Conservation (phyloP, 1,140 invertebrate genomes). For the Magallana angulata region DNA sequence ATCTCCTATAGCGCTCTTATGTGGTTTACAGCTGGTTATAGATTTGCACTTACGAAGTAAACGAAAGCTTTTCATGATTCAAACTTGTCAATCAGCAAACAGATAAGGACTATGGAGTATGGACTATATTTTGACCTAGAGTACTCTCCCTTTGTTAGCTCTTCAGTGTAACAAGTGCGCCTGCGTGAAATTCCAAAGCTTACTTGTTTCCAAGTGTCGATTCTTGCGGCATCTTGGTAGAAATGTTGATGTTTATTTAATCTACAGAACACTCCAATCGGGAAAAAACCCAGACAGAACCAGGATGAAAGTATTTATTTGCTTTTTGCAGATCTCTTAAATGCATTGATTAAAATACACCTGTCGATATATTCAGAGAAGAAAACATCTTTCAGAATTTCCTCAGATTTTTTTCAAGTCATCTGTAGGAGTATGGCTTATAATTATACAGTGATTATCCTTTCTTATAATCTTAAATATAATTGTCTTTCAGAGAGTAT, state of each 20-base stretch:
- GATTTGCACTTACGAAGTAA: not conserved
- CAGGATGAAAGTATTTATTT: not conserved
- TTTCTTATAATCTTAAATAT: no score
- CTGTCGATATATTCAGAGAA: no score
- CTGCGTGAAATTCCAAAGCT: conserved; percentile 36
- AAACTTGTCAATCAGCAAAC: not conserved
- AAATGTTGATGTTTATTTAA: no score
- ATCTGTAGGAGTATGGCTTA: no score
- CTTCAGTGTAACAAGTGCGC: not conserved
- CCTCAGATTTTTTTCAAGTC: not conserved
- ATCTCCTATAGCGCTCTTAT: not conserved
- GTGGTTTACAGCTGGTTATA: not conserved
- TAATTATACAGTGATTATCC: no score
- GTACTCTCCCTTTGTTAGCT: not conserved
- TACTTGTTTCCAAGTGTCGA: conserved; percentile 39
- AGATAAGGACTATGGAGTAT: not conserved
- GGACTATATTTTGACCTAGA: not conserved
- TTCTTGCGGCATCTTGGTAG: not conserved
- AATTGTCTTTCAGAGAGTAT: conserved; percentile 84
- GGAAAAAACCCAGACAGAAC: no score
- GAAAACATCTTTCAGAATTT: not conserved
- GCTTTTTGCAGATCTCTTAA: not conserved
- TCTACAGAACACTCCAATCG: no score
- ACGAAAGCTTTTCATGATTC: conserved; percentile 22
- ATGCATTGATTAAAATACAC: not conserved